phyloP scores from a whole-genome alignment of 2,888 invertebrate genomes.

The Tryphoninae sp. region DNA sequence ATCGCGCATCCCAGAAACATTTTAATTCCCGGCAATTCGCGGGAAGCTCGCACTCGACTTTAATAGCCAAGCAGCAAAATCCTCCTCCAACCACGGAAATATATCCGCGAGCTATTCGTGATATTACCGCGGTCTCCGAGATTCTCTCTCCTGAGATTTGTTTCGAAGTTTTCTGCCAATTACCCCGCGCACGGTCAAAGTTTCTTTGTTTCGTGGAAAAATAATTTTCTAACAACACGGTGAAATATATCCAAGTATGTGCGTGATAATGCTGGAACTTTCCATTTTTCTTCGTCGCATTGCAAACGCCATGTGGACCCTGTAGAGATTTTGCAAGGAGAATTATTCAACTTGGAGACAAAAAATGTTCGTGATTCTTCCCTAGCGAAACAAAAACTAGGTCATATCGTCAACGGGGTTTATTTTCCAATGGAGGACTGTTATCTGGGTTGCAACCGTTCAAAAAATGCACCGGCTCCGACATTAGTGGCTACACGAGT shows the following conservation, averaged over 20 bases:
- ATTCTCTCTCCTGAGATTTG: constrained; percentile 52
- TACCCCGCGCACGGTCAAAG: constrained; percentile 13
- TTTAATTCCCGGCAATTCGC: constrained; percentile 60
- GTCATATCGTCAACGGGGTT: constrained; percentile 29
- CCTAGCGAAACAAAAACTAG: constrained; percentile 27
- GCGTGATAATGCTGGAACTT: constrained; percentile 1
- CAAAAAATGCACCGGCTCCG: constrained; percentile 31
- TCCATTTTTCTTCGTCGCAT: background rate
- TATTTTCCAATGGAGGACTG: constrained; percentile 36
- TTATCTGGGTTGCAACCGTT: constrained; percentile 43
- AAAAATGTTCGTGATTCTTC: constrained; percentile 20
- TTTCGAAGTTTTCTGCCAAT: constrained; percentile 46
- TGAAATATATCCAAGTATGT: background rate
- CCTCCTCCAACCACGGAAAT: constrained; percentile 18
- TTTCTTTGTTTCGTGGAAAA: constrained; percentile 13
- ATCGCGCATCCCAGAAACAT: constrained; percentile 62
- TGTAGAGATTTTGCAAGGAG: background rate
- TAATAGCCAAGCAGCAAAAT: constrained; percentile 52
- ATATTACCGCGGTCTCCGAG: constrained; percentile 42
- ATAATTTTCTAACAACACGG: background rate
- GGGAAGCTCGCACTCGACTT: constrained; percentile 41
- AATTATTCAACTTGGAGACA: background rate
- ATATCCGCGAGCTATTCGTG: constrained; percentile 18
- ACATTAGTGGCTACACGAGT: constrained; percentile 41
- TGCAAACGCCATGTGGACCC: background rate